Evolutionary conservation across 2,797 vertebrate genomes (phyloP).

Genomic region (Xenopus petersii): DNA sequence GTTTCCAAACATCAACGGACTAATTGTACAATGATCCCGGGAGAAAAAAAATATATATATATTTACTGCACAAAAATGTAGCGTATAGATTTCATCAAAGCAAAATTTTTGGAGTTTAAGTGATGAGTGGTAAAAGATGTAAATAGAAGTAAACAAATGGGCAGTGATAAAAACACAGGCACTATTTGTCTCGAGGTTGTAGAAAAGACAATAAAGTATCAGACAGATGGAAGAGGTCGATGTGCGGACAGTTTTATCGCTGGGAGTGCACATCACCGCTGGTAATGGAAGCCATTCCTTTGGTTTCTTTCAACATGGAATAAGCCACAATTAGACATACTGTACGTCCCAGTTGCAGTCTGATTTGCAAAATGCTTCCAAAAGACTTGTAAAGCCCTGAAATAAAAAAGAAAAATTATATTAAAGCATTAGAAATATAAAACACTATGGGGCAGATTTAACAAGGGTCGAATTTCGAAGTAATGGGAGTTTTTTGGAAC

Average conservation of each 20-base stretch:
- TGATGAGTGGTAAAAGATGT: not conserved
- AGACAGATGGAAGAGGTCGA: not conserved
- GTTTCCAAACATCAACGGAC: not conserved
- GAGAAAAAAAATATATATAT: not conserved
- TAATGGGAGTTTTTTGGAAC: no score
- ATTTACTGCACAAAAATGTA: no score
- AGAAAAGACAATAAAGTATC: not conserved
- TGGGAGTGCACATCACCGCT: not conserved
- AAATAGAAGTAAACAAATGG: not conserved
- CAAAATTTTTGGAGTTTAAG: not conserved
- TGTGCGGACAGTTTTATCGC: not conserved
- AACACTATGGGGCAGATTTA: not conserved
- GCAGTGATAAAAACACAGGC: not conserved
- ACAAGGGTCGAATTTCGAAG: no score
- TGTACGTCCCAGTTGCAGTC: not conserved
- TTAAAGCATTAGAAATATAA: not conserved
- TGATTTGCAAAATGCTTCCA: not conserved
- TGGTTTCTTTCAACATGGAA: slow-evolving; percentile 3
- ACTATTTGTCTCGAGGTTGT: not conserved
- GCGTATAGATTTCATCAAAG: not conserved
- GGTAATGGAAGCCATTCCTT: not conserved
- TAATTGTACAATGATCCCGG: not conserved
- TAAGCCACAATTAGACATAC: not conserved
- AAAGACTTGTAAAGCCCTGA: not conserved
- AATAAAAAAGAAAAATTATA: not conserved